Percentiles rank a stretch among this genome's conserved stretches.
These are phyloP conservation scores for Echinometra lucunter DNA, from an alignment of 53 echinoderm and acorn worm species.

Conservation along the genomic window DNA sequence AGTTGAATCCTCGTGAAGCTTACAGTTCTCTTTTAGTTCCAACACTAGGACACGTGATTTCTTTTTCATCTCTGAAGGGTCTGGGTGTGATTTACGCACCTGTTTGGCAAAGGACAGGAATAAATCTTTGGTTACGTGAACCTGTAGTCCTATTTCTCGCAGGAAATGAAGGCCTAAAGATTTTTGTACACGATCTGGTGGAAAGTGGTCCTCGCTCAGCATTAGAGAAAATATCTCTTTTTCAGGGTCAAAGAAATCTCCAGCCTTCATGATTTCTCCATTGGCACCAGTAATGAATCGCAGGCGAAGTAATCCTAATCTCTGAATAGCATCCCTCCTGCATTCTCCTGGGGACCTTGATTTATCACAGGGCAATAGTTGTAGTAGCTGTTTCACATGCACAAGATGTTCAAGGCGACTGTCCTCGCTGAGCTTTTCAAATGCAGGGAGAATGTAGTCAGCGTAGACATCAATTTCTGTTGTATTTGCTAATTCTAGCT, in stretches of 20 bases:
- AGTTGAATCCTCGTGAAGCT: not conserved
- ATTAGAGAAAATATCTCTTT: not conserved
- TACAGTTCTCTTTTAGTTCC: not conserved
- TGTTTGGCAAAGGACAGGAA: slow-evolving; percentile 41
- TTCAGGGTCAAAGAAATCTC: slow-evolving; percentile 27
- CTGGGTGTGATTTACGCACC: not conserved
- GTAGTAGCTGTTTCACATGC: not conserved
- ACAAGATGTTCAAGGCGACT: slow-evolving; percentile 44
- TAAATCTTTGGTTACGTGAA: not conserved
- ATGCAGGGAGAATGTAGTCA: not conserved
- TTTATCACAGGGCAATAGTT: not conserved
- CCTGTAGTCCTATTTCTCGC: slow-evolving; percentile 51
- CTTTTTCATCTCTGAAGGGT: not conserved
- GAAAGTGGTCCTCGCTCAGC: not conserved
- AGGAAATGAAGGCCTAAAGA: slow-evolving; percentile 14
- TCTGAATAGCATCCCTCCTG: not conserved
- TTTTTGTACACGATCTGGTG: not conserved
- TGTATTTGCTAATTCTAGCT: not conserved
- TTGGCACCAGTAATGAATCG: not conserved
- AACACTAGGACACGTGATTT: slow-evolving; percentile 26
- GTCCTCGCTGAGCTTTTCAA: not conserved
- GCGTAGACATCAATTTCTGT: slow-evolving; percentile 10
- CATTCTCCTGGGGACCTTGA: not conserved
- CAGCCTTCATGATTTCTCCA: slow-evolving; percentile 23
- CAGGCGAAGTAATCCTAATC: not conserved